phyloP scores from a whole-genome alignment of 1,140 invertebrate species.

The Popillia japonica region DNA sequence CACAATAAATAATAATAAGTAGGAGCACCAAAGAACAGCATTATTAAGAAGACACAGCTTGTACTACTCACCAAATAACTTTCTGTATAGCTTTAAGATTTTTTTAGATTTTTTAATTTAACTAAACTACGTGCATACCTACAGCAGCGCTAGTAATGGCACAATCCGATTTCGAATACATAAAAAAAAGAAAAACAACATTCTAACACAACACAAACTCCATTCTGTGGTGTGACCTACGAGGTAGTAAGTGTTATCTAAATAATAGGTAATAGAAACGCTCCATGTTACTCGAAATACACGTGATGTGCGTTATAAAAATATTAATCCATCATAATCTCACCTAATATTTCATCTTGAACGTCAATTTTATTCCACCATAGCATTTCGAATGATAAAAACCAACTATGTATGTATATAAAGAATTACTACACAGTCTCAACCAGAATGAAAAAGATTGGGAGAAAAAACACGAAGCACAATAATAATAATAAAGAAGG shows the following conservation, averaged over 20 bases:
- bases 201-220: background rate
- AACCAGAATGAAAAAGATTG: background rate
- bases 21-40: too few species aligned
- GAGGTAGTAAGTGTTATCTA: background rate
- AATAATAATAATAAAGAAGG: background rate
- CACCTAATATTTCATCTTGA: constrained; percentile 9
- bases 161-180: background rate
- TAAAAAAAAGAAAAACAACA: background rate
- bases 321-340: constrained; percentile 19
- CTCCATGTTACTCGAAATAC: background rate
- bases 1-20: too few species aligned
- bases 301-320: background rate
- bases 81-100: too few species aligned
- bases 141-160: background rate
- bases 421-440: constrained; percentile 7
- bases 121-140: background rate
- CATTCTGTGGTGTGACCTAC: background rate
- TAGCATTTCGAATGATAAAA: constrained; percentile 4
- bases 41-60: too few species aligned
- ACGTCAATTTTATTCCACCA: background rate
- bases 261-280: background rate
- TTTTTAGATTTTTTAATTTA: too few species aligned
- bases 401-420: background rate
- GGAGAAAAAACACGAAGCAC: too few species aligned
- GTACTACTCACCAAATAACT: too few species aligned